Evolutionary conservation across 1,140 invertebrate species (phyloP).

Genomic region (Drosophila nasuta): DNA sequence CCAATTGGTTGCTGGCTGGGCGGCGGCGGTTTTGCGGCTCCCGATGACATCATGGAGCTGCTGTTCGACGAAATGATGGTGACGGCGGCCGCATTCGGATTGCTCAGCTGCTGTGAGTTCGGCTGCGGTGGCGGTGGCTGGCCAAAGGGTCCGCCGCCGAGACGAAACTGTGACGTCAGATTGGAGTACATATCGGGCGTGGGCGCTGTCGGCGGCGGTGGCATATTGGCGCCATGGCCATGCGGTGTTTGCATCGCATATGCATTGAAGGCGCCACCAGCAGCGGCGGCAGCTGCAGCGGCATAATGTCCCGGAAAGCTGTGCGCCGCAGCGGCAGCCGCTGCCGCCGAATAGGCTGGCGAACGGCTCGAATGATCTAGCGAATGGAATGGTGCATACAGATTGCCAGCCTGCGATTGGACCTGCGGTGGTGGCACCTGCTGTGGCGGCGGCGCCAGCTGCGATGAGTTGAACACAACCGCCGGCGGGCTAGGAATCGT

Average conservation of each 20-base stretch:
- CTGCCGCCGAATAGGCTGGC: conserved; percentile 68
- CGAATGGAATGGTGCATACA: conserved; percentile 90
- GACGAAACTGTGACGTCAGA: conserved; percentile 90
- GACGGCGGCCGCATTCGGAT: conserved; percentile 89
- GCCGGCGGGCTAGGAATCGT: conserved; percentile 93
- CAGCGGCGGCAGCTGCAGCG: conserved; percentile 82
- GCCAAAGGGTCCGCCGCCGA: conserved; percentile 87
- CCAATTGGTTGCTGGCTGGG: conserved; percentile 91
- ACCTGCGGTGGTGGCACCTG: conserved; percentile 87
- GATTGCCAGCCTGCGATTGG: conserved; percentile 90
- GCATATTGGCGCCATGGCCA: conserved; percentile 86
- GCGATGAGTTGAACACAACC: conserved; percentile 91
- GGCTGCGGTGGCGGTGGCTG: conserved; percentile 86
- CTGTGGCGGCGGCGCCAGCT: conserved; percentile 87
- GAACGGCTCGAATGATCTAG: conserved; percentile 83
- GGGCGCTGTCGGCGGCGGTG: conserved; percentile 86
- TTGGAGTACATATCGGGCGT: conserved; percentile 93
- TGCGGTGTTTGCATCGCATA: conserved; percentile 82
- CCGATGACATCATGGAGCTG: conserved; percentile 94
- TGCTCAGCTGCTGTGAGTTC: conserved; percentile 90
- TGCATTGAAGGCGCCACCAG: conserved; percentile 87
- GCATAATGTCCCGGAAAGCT: conserved; percentile 86
- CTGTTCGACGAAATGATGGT: conserved; percentile 91
- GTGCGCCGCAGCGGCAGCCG: conserved; percentile 83
- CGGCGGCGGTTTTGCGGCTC: conserved; percentile 90